These are phyloP conservation scores for Melanerpes formicivorus DNA, from an alignment of 2,113 vertebrate species.

Conservation along the genomic window DNA sequence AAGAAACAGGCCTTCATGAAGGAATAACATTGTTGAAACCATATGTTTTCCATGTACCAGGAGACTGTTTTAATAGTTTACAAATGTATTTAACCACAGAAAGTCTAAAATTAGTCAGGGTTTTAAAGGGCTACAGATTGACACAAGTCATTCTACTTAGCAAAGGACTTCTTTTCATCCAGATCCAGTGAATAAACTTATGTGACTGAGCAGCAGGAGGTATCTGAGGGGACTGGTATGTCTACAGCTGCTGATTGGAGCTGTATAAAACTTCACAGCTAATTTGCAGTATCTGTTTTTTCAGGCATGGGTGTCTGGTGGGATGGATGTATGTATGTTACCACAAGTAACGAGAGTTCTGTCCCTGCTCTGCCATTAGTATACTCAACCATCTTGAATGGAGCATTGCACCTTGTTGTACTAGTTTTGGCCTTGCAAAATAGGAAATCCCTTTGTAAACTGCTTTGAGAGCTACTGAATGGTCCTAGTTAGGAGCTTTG, in stretches of 20 bases:
- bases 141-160: slow-evolving; percentile 62
- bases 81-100: slow-evolving; percentile 70
- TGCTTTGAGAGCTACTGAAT: neutral
- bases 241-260: neutral
- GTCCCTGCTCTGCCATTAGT: neutral
- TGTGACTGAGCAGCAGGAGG: slow-evolving; percentile 34
- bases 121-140: slow-evolving; percentile 61
- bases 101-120: slow-evolving; percentile 72
- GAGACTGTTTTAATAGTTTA: slow-evolving; percentile 65
- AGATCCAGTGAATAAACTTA: slow-evolving; percentile 31
- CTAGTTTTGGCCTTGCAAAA: neutral
- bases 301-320: neutral
- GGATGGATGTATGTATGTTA: neutral
- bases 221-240: neutral
- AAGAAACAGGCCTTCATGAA: slow-evolving; percentile 57
- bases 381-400: neutral
- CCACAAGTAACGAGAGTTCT: neutral
- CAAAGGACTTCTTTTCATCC: slow-evolving; percentile 59
- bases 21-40: slow-evolving; percentile 64
- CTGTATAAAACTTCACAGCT: neutral
- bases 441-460: neutral
- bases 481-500: neutral
- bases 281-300: neutral
- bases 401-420: neutral
- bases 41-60: slow-evolving; percentile 65